These are phyloP conservation scores for Rhinella marina DNA, from an alignment of 2,797 vertebrate genomes.

Conservation along the genomic window DNA sequence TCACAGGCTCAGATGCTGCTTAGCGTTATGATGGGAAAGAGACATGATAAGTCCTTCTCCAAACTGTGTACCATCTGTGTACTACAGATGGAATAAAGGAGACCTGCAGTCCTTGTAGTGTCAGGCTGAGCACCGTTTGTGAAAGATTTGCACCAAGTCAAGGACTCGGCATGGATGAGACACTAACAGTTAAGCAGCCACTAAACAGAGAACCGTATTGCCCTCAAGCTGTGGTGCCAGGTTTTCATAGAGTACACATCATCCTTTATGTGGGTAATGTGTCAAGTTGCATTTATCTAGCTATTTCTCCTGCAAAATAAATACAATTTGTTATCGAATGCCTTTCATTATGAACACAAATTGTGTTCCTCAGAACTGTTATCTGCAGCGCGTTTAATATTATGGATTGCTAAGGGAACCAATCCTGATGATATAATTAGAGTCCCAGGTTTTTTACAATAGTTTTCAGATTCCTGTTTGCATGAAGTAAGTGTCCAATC, in stretches of 20 bases:
- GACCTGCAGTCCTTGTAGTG: slow-evolving; percentile 55
- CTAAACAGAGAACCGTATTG: slow-evolving; percentile 55
- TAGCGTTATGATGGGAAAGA: slow-evolving; percentile 51
- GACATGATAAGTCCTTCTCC: slow-evolving; percentile 50
- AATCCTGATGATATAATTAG: slow-evolving; percentile 53
- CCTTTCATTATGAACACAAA: slow-evolving; percentile 57
- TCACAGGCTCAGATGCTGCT: slow-evolving; percentile 55
- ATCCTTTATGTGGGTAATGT: slow-evolving; percentile 57
- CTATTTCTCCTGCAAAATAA: slow-evolving; percentile 57
- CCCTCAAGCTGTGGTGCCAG: slow-evolving; percentile 60
- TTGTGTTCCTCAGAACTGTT: slow-evolving; percentile 42
- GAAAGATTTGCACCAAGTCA: slow-evolving; percentile 61
- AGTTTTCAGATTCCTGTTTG: slow-evolving; percentile 33
- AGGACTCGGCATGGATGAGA: slow-evolving; percentile 58
- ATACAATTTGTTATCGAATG: slow-evolving; percentile 58
- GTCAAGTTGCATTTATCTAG: slow-evolving; percentile 58
- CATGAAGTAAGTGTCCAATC: slow-evolving; percentile 51
- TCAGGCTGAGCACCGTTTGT: slow-evolving; percentile 56
- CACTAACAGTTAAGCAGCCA: slow-evolving; percentile 43
- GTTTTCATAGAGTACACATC: slow-evolving; percentile 57
- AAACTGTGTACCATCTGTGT: slow-evolving; percentile 61
- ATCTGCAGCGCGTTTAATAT: slow-evolving; percentile 42
- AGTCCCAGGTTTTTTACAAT: slow-evolving; percentile 21
- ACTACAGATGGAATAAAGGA: slow-evolving; percentile 57
- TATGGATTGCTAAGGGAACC: slow-evolving; percentile 46